Conservation (phyloP, 2,113 vertebrate genomes). For the Oncorhynchus keta region DNA sequence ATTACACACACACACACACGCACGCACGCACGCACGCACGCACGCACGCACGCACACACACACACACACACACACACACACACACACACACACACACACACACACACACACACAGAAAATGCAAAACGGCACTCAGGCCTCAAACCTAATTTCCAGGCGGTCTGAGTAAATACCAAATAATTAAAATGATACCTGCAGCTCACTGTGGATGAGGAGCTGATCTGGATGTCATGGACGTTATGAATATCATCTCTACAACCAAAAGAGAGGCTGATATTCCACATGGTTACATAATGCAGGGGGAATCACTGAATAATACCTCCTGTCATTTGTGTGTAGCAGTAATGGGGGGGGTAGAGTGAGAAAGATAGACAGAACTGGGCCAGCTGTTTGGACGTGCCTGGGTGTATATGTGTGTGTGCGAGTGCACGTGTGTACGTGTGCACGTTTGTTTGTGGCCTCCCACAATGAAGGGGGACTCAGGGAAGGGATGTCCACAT, state of each 20-base stretch:
- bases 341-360: conserved; percentile 44
- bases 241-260: conserved; percentile 59
- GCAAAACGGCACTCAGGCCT: conserved; percentile 33
- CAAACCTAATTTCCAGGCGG: conserved; percentile 51
- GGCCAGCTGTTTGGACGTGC: conserved; percentile 59
- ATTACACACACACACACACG: not conserved
- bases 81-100: no score
- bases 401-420: conserved; percentile 22
- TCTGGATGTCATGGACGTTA: conserved; percentile 59
- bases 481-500: conserved; percentile 6
- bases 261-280: conserved; percentile 45
- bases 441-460: not conserved
- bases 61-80: conserved; percentile 13
- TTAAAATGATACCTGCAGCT: conserved; percentile 43
- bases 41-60: not conserved
- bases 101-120: conserved; percentile 1
- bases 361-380: conserved; percentile 61
- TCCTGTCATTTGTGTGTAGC: conserved; percentile 64
- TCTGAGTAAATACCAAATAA: conserved; percentile 43
- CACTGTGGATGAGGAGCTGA: conserved; percentile 58
- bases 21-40: no score
- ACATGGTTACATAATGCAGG: conserved; percentile 59
- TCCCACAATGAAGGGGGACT: not conserved
- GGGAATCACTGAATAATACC: conserved; percentile 67
- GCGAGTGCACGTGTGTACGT: conserved; percentile 17